These are phyloP conservation scores for Phyllostomus hastatus DNA, from an alignment of 2,113 vertebrate species.

Conservation along the genomic window DNA sequence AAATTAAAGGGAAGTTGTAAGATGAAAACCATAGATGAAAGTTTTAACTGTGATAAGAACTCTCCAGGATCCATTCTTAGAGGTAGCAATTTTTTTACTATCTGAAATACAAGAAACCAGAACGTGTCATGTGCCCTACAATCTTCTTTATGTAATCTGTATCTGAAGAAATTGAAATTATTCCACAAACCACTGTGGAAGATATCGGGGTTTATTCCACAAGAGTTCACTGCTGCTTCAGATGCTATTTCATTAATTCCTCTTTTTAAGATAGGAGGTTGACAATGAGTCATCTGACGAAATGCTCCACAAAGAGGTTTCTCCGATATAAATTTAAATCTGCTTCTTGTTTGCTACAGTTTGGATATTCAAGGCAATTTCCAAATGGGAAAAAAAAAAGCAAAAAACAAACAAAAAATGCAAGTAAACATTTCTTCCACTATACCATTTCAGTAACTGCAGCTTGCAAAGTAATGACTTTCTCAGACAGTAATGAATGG, in stretches of 20 bases:
- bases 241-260: slow-evolving; percentile 80
- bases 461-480: slow-evolving; percentile 83
- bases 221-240: slow-evolving; percentile 77
- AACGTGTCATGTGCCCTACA: slow-evolving; percentile 68
- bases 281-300: slow-evolving; percentile 82
- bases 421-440: slow-evolving; percentile 77
- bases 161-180: slow-evolving; percentile 74
- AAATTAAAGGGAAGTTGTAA: slow-evolving; percentile 51
- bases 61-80: slow-evolving; percentile 74
- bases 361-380: slow-evolving; percentile 62
- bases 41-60: slow-evolving; percentile 69
- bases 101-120: slow-evolving; percentile 66
- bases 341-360: slow-evolving; percentile 69
- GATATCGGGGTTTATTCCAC: slow-evolving; percentile 75
- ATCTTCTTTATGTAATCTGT: slow-evolving; percentile 75
- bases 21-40: slow-evolving; percentile 63
- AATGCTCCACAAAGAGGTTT: slow-evolving; percentile 79
- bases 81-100: slow-evolving; percentile 71
- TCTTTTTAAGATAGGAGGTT: slow-evolving; percentile 79
- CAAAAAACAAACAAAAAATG: slow-evolving; percentile 61
- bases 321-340: slow-evolving; percentile 68
- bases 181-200: slow-evolving; percentile 74
- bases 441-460: slow-evolving; percentile 82
- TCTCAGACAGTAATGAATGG: slow-evolving; percentile 84
- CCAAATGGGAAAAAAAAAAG: slow-evolving; percentile 66